Percentiles rank a stretch among this genome's conserved stretches.
Conservation (phyloP, 2,888 invertebrate genomes). For the Erpobdella octoculata region DNA sequence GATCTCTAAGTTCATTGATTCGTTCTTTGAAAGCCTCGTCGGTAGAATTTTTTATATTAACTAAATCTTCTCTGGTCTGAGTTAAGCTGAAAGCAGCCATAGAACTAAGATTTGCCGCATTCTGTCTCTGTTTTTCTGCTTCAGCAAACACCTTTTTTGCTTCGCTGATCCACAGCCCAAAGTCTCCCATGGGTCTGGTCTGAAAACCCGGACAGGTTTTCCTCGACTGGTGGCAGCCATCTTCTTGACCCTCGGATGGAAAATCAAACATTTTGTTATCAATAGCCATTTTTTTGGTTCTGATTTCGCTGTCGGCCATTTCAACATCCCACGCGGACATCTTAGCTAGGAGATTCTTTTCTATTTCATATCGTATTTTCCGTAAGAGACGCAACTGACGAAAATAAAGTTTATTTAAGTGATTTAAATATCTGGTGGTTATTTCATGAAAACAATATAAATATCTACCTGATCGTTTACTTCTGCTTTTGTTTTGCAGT, state of each 20-base stretch:
- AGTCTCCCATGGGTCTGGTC: neutral
- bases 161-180: neutral
- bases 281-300: slow-evolving; percentile 18
- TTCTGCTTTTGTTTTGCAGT: slow-evolving; percentile 25
- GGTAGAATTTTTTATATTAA: slow-evolving; percentile 19
- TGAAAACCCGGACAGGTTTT: too few species aligned
- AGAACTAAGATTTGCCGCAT: slow-evolving; percentile 5
- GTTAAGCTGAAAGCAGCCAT: neutral
- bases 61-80: slow-evolving; percentile 21
- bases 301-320: slow-evolving; percentile 10
- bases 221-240: neutral
- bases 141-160: neutral
- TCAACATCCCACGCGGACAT: slow-evolving; percentile 16
- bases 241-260: neutral
- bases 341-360: slow-evolving; percentile 14
- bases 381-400: slow-evolving; percentile 18
- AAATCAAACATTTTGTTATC: slow-evolving; percentile 14
- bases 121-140: slow-evolving; percentile 23
- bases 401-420: too few species aligned
- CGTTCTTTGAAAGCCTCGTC: slow-evolving; percentile 26
- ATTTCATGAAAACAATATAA: too few species aligned
- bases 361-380: slow-evolving; percentile 25
- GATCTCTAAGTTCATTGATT: slow-evolving; percentile 24
- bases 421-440: too few species aligned
- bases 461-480: slow-evolving; percentile 23